Conservation (phyloP, 2,888 invertebrate genomes). For the Drosophila mettleri region DNA sequence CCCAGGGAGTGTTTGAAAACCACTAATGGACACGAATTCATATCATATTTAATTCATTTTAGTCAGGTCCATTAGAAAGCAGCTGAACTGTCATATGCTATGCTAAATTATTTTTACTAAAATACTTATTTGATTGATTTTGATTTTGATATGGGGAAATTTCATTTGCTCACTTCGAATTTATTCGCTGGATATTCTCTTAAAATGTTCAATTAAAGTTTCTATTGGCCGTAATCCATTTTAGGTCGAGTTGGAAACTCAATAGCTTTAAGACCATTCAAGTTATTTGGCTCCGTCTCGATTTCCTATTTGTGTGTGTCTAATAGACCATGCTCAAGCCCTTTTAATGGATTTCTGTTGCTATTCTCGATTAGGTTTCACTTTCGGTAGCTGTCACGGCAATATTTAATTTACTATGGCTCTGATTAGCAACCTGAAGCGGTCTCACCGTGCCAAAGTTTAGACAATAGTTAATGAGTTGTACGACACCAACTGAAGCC, state of each 20-base stretch:
- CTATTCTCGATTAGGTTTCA: constrained; percentile 54
- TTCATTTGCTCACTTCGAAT: neutral
- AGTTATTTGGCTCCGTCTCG: constrained; percentile 48
- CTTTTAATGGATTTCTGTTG: constrained; percentile 45
- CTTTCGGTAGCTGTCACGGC: constrained; percentile 16
- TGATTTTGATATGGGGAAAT: neutral
- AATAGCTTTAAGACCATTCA: constrained; percentile 56
- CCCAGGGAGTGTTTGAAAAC: neutral
- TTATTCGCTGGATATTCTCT: constrained; percentile 1
- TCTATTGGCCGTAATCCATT: constrained; percentile 22
- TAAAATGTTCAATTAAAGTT: neutral
- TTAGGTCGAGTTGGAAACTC: constrained; percentile 41
- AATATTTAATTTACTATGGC: constrained; percentile 12
- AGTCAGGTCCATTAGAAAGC: neutral
- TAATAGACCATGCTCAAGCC: constrained; percentile 30
- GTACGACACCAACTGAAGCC: constrained; percentile 36
- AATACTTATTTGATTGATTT: neutral
- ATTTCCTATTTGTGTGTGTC: constrained; percentile 27
- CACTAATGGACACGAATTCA: neutral
- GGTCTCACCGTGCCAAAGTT: neutral
- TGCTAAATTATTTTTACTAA: neutral
- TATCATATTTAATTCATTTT: neutral
- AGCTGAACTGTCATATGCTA: too few species aligned
- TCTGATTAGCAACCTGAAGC: constrained; percentile 36
- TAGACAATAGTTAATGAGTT: constrained; percentile 62